phyloP scores from a whole-genome alignment of 2,797 vertebrate species.

The Falco rusticolus region DNA sequence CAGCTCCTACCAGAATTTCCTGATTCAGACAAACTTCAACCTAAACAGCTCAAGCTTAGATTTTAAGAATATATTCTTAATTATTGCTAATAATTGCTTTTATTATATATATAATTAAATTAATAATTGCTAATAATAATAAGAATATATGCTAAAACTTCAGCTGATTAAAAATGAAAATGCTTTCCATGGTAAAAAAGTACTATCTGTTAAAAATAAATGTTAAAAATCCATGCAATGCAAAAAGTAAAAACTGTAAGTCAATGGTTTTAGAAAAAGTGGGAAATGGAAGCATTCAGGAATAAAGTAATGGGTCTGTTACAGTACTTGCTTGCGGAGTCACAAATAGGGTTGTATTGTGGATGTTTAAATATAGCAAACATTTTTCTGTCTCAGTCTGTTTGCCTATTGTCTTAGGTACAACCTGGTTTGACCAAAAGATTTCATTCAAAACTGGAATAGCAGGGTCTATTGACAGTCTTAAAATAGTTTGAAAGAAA shows the following conservation, averaged over 20 bases:
- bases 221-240: not conserved
- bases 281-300: not conserved
- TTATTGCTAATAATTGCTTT: too few relatives aligned
- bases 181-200: not conserved
- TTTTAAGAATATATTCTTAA: not conserved
- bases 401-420: not conserved
- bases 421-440: not conserved
- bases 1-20: constrained; percentile 1
- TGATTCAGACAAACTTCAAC: not conserved
- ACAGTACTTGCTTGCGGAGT: not conserved
- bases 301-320: not conserved
- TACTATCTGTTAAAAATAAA: not conserved
- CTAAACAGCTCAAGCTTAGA: not conserved
- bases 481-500: not conserved
- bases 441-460: not conserved
- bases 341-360: not conserved
- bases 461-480: not conserved
- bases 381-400: not conserved
- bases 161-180: not conserved
- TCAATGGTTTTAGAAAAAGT: not conserved
- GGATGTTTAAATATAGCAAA: not conserved
- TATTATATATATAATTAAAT: too few relatives aligned
- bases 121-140: too few relatives aligned
- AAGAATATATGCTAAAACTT: not conserved
- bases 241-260: not conserved